Base-by-base conservation (phyloP, 2,888 invertebrate species). In the Panzeria rudis region DNA sequence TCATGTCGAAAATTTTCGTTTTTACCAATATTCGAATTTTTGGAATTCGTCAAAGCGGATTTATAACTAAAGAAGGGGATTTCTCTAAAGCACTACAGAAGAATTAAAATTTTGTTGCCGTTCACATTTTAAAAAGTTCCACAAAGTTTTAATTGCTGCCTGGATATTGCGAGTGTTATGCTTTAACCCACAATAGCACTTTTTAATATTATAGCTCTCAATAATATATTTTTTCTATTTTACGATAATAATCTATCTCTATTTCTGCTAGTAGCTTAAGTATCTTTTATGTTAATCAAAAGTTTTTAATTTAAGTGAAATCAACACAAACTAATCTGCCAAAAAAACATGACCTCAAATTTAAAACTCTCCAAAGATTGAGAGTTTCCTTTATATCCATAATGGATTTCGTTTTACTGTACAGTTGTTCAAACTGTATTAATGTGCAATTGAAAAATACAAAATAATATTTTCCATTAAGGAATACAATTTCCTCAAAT, bases 391-490 rank as follows among this genome's bases (percentile, higher is more conserved):
- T 25, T 9, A 9, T 47, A 11, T 32, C 35, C n/a, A 2, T 11
- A 35, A 73, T 9, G 23, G 23, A 47, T 47, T 32, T 29, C 17
- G n/a, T 9, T 17, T 29, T 23, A 20, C 4, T 17, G 8, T 23
- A 0, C 17, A 17, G 29, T 17, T 23, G 32, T 7, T 20, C n/a
- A 59, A 32, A 20, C 32, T 17, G 4, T 13, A 56, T 54, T 47
- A 44, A 61, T 59, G 15, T 77, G 68, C 50, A 68, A 61, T 77
- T 77, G 68, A 59, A 68, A n/a, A 47, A 25, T 8, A 68, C 23
- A 77, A 59, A 50, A 50, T 50, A 38, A 61, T 25, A 50, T 50
- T 15, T 69, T 61, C 38, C 50, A 69, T 50, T 78, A 69, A 69
- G 66, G 38, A 29, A 38, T 20, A 29, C 61, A 69, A 17, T 69